phyloP scores from a whole-genome alignment of 2,797 vertebrate genomes.

The Todus mexicanus region DNA sequence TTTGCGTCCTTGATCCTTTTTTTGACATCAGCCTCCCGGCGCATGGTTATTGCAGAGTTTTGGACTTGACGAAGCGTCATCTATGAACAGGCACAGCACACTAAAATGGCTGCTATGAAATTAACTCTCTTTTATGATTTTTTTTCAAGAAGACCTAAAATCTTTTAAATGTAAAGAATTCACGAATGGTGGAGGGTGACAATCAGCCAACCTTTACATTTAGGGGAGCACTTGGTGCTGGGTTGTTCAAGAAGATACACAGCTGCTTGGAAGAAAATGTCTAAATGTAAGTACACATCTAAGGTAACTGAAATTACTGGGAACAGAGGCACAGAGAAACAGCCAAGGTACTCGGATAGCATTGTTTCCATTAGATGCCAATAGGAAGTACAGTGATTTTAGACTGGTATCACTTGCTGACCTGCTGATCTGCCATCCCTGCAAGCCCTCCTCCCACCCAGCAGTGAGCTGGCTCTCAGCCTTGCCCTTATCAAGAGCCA shows the following conservation, averaged over 20 bases:
- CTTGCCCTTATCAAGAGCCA: neutral
- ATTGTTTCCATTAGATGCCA: neutral
- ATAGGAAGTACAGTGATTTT: neutral
- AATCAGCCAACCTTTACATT: neutral
- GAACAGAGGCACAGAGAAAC: neutral
- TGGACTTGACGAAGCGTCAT: constrained; percentile 88
- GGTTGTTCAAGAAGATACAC: neutral
- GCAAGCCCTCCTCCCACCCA: neutral
- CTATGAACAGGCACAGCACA: constrained; percentile 59
- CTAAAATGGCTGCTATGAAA: neutral
- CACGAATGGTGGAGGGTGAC: accelerated
- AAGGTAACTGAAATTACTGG: neutral
- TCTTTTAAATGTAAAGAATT: neutral
- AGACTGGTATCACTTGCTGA: neutral
- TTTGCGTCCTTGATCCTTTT: constrained; percentile 91
- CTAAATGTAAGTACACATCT: neutral
- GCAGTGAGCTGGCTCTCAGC: neutral
- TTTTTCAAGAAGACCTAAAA: neutral
- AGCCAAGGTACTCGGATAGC: neutral
- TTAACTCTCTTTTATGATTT: neutral
- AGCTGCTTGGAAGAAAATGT: neutral
- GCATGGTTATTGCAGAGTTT: constrained; percentile 86
- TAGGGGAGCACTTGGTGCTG: neutral
- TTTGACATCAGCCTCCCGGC: constrained; percentile 91
- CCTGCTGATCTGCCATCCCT: neutral